Evolutionary conservation across 2,888 invertebrate species (phyloP), one percentile per base, ranked within the genome.

Genomic region (Panzeria rudis): DNA sequence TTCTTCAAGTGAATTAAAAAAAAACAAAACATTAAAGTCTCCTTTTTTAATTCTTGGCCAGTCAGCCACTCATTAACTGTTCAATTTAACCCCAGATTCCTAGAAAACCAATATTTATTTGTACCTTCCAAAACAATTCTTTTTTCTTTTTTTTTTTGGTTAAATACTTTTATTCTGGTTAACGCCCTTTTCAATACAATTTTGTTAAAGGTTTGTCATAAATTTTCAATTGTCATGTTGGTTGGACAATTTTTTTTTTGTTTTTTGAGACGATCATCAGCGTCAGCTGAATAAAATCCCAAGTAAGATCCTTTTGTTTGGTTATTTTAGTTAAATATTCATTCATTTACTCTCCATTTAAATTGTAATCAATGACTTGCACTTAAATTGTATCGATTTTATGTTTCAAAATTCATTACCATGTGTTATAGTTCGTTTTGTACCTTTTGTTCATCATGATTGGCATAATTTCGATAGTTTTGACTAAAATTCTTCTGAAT

Each of bases 221-320:
- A 35, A 77, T 38, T 83, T 66, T 84, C 73, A 56, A 71, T 71
- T 75, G 84, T 86, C 86, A 86, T 84, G 83, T 72, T 82, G 61
- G 23, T 78, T 75, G 81, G 77, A 76, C 83, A 75, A 77, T 83
- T 83, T 73, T 75, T 77, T 62, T 11, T 73, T 61, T 8, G 44
- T 44, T 44, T 29, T 29, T 13, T 9, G 9, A n/a, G 61, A 72
- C 76, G 80, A 84, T 85, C 82, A 17, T 78, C 47, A 44, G 62
- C 73, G 85, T 85, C 85, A 85, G 85, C 85, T 85, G 85, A 85
- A 82, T 71, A 78, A 85, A 82, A 85, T 85, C 85, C 77, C 85
- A 85, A 78, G 78, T 82, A 82, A 85, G 85, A 85, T 85, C 85
- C 85, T 85, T 84, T 82, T 77, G 44, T 75, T 66, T 13, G 8